Evolutionary conservation across 1,140 invertebrate genomes (phyloP).

Genomic region (Octopus sinensis): DNA sequence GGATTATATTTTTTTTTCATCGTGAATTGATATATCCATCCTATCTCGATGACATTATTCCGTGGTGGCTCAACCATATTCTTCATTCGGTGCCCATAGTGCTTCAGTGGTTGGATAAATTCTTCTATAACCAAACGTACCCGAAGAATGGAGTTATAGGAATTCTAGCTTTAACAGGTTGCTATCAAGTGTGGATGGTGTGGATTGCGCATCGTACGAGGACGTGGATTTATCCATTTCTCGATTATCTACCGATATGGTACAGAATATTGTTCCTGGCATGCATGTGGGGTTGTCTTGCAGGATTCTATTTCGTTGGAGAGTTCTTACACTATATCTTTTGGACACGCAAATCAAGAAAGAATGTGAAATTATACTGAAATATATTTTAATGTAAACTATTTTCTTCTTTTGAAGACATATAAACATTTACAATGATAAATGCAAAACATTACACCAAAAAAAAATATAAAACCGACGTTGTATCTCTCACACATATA

Average conservation of each 20-base stretch:
- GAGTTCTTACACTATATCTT: neutral
- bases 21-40: neutral
- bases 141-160: neutral
- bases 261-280: neutral
- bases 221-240: neutral
- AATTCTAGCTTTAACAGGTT: neutral
- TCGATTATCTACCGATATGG: neutral
- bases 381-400: too few relatives aligned
- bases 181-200: neutral
- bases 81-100: neutral
- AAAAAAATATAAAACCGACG: too few relatives aligned
- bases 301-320: neutral
- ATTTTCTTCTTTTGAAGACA: too few relatives aligned
- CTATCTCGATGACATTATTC: slow-evolving; percentile 7
- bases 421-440: too few relatives aligned
- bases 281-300: neutral
- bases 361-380: neutral
- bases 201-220: neutral
- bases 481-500: too few relatives aligned
- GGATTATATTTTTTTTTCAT: neutral
- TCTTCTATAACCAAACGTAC: neutral
- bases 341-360: neutral
- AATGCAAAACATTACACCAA: too few relatives aligned
- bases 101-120: neutral
- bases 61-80: slow-evolving; percentile 1